These are phyloP conservation scores for Apamea sordens DNA, from an alignment of 2,888 invertebrate genomes.

Conservation along the genomic window DNA sequence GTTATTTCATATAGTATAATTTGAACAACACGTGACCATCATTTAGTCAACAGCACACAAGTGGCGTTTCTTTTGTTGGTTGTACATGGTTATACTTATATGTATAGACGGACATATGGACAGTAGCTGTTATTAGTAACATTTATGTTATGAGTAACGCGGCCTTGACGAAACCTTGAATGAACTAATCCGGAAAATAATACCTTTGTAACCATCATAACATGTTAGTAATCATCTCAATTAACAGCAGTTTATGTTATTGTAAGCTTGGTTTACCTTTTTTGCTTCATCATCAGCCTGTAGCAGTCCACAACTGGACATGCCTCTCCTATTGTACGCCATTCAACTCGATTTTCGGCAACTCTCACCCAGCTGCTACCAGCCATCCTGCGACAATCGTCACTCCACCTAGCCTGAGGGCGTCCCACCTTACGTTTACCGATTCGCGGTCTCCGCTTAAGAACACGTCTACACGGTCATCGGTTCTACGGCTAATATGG, in stretches of 20 bases:
- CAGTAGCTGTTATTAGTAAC: conserved; percentile 20
- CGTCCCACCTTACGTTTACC: too few relatives aligned
- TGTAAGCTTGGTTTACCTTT: not conserved
- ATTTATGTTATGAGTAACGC: conserved; percentile 25
- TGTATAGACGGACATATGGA: conserved; percentile 10
- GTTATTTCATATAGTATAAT: not conserved
- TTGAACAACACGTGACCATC: conserved; percentile 14
- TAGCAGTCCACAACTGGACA: too few relatives aligned
- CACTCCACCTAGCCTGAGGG: too few relatives aligned
- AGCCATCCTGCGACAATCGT: too few relatives aligned
- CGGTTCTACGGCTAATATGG: too few relatives aligned
- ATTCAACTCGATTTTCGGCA: too few relatives aligned
- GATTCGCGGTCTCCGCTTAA: too few relatives aligned
- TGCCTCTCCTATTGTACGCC: too few relatives aligned
- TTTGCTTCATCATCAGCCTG: not conserved
- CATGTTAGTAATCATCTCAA: conserved; percentile 8
- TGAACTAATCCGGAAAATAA: conserved; percentile 30
- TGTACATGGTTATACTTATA: not conserved
- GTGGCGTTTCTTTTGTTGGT: not conserved
- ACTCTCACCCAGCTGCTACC: too few relatives aligned
- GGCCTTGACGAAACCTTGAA: conserved; percentile 36
- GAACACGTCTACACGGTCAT: too few relatives aligned
- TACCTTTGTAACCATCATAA: conserved; percentile 5
- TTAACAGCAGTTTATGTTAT: not conserved
- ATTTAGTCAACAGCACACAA: conserved; percentile 2